Evolutionary conservation across 2,888 invertebrate genomes (phyloP), one percentile per base, ranked within the genome.

Genomic region (Ceramica pisi): DNA sequence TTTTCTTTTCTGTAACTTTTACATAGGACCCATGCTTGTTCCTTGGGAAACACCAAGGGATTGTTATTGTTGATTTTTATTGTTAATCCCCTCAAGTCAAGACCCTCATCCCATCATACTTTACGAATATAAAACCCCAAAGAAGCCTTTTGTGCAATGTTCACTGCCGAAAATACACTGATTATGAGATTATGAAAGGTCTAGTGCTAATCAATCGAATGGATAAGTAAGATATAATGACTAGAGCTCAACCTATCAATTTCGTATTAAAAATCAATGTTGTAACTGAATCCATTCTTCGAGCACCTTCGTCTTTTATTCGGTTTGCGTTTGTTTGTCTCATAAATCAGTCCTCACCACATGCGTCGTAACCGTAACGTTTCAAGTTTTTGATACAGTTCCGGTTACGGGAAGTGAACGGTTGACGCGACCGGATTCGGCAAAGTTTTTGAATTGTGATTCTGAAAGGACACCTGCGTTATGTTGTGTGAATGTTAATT

Each of bases 391-490:
- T 80, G 73, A 81, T 77, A 67, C 69, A 65, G 67, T 80, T 80
- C 80, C 77, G 73, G 77, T 81, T 80, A 81, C 69, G 67, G 80
- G 81, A 81, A 81, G 80, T 81, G 77, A 73, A 72, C 73, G 69
- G 77, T 80, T 70, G 80, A 80, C 67, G 65, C 62, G 73, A 61
- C 80, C 81, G 81, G 81, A 80, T 80, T 70, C 67, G 64, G 67
- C 44, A 26, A 77, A 80, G 50, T 80, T 77, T 80, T 73, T 67
- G 77, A 81, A 80, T 80, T 81, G 81, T 64, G 55, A 77, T 77
- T 77, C 80, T 61, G 59, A 77, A 55, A 67, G 77, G 69, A 67
- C 77, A 72, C 77, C 61, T 77, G 81, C 21, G 60, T 63, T 59
- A 72, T 77, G 81, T 19, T 48, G 57, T 48, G 50, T 73, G 80